Evolutionary conservation across 1,140 invertebrate genomes (phyloP).

Genomic region (Dendrolimus kikuchii): DNA sequence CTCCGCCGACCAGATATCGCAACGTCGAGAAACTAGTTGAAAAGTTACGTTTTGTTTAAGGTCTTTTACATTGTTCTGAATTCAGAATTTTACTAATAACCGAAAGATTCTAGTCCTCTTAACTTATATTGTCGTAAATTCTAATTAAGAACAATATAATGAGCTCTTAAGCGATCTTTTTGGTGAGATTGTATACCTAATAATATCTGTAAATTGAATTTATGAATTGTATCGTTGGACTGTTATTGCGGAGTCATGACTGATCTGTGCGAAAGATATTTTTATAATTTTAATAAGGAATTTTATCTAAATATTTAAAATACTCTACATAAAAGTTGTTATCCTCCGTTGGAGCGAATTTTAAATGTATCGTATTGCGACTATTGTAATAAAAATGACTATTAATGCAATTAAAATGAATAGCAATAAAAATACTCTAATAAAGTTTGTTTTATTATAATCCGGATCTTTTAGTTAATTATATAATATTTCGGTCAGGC

Average conservation of each 20-base stretch:
- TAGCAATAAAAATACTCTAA: background rate
- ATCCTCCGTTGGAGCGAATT: constrained; percentile 37
- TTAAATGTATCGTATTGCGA: constrained; percentile 6
- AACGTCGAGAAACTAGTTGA: constrained; percentile 77
- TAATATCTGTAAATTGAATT: background rate
- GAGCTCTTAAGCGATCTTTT: background rate
- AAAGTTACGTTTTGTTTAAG: constrained; percentile 47
- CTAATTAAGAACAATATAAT: background rate
- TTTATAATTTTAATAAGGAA: constrained; percentile 29
- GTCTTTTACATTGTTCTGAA: too few species aligned
- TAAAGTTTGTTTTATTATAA: too few species aligned
- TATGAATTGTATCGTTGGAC: background rate
- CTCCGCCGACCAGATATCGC: constrained; percentile 76
- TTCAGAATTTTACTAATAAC: too few species aligned
- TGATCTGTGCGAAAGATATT: constrained; percentile 53
- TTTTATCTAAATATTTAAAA: constrained; percentile 4
- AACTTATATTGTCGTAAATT: too few species aligned
- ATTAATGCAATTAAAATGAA: background rate
- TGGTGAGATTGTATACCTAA: background rate
- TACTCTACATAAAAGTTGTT: constrained; percentile 21
- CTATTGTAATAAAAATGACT: background rate
- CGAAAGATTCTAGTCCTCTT: too few species aligned
- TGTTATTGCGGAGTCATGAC: constrained; percentile 20
- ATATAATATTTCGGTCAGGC: too few species aligned
- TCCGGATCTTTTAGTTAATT: too few species aligned